These are phyloP conservation scores for Caloenas nicobarica DNA, from an alignment of 2,113 vertebrate genomes.

Conservation along the genomic window DNA sequence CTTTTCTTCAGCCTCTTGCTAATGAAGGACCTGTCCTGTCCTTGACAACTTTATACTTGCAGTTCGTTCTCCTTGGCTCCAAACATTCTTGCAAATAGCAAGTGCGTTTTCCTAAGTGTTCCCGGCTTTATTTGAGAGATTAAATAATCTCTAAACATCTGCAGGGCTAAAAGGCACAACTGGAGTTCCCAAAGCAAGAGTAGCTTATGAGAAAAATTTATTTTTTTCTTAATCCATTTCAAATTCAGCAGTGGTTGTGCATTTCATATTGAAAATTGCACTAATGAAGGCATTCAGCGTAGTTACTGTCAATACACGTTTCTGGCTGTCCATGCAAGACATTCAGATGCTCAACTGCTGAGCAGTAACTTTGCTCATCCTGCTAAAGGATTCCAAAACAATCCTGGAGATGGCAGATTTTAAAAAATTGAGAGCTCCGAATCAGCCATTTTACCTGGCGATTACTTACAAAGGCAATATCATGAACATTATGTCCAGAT, in stretches of 20 bases:
- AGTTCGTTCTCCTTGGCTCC: neutral
- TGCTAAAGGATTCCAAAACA: neutral
- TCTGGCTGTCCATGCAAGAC: neutral
- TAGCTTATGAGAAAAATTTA: neutral
- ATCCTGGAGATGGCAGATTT: neutral
- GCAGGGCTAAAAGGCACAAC: neutral
- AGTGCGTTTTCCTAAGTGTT: neutral
- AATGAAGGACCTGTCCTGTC: no score
- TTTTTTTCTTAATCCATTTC: neutral
- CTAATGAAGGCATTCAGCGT: neutral
- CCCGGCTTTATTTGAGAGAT: no score
- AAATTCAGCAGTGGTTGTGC: neutral
- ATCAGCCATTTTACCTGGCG: neutral
- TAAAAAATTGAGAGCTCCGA: neutral
- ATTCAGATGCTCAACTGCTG: neutral
- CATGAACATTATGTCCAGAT: neutral
- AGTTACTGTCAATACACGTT: neutral
- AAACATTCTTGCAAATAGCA: neutral
- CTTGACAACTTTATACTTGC: neutral
- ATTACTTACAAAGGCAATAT: neutral
- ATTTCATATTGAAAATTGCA: neutral
- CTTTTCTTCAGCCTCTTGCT: no score
- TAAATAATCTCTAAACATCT: neutral
- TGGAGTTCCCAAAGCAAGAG: neutral
- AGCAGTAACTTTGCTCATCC: neutral